Conservation (phyloP, 2,113 vertebrate genomes). For the Cettia cetti region DNA sequence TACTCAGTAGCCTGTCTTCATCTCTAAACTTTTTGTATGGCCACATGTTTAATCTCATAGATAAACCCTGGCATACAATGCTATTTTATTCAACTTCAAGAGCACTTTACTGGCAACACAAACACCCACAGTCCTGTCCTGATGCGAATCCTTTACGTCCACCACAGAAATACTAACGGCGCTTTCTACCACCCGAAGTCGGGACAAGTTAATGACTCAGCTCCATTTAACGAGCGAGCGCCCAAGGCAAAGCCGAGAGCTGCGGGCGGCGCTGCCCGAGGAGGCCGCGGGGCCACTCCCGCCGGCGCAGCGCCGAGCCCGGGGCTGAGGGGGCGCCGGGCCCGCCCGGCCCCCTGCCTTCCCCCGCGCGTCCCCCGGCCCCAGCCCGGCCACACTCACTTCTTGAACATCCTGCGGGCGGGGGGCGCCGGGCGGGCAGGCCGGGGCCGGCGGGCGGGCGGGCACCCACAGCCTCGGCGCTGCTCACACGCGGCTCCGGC, state of each 20-base stretch:
- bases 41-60: neutral
- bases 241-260: neutral
- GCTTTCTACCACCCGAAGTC: accelerated
- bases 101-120: neutral
- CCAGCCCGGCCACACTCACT: neutral
- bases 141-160: neutral
- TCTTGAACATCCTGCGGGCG: conserved; percentile 58
- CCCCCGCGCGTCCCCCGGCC: too few relatives aligned
- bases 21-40: too few relatives aligned
- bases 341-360: neutral
- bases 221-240: neutral
- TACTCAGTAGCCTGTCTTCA: accelerated
- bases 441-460: neutral
- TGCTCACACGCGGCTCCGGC: conserved; percentile 24
- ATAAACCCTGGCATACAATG: accelerated
- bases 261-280: neutral
- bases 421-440: neutral
- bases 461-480: neutral
- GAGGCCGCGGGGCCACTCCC: neutral
- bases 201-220: neutral
- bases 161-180: accelerated
- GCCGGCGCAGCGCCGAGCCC: neutral
- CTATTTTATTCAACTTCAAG: accelerated
- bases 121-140: neutral
- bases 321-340: neutral